These are phyloP conservation scores for Lycia hirtaria DNA, from an alignment of 2,888 invertebrate species.

Conservation along the genomic window DNA sequence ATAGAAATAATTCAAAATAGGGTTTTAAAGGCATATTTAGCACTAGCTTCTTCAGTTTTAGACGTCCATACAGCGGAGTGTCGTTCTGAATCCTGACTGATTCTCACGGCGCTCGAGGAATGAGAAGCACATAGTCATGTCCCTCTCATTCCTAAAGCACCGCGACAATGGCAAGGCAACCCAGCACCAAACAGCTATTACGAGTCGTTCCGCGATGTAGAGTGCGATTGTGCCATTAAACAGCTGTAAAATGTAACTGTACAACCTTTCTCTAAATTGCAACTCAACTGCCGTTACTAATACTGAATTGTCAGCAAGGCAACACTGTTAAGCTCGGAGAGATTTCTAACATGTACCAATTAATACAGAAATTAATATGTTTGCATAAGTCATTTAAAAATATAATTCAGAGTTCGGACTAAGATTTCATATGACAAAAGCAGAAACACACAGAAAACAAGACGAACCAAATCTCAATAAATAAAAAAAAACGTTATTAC, in stretches of 20 bases:
- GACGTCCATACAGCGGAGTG: background rate
- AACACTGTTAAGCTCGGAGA: too few relatives aligned
- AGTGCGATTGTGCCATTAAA: slow-evolving; percentile 52
- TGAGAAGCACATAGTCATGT: background rate
- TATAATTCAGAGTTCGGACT: background rate
- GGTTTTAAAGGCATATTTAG: background rate
- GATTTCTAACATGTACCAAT: too few relatives aligned
- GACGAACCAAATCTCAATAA: too few relatives aligned
- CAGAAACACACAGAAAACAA: background rate
- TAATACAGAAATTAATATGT: too few relatives aligned
- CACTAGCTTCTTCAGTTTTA: background rate
- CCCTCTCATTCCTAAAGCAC: too few relatives aligned
- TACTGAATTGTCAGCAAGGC: slow-evolving; percentile 46
- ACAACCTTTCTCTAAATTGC: slow-evolving; percentile 60
- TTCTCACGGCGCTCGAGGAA: background rate
- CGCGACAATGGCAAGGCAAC: slow-evolving; percentile 31
- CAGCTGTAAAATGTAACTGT: slow-evolving; percentile 54
- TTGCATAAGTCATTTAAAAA: too few relatives aligned
- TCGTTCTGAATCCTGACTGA: too few relatives aligned
- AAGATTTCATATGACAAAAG: slow-evolving; percentile 6
- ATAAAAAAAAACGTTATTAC: too few relatives aligned
- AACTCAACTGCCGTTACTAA: slow-evolving; percentile 55
- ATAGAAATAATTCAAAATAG: background rate
- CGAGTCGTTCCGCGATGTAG: slow-evolving; percentile 44
- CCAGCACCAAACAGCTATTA: slow-evolving; percentile 40